These are phyloP conservation scores for Melieria picta DNA, from an alignment of 2,888 invertebrate species.

Conservation along the genomic window DNA sequence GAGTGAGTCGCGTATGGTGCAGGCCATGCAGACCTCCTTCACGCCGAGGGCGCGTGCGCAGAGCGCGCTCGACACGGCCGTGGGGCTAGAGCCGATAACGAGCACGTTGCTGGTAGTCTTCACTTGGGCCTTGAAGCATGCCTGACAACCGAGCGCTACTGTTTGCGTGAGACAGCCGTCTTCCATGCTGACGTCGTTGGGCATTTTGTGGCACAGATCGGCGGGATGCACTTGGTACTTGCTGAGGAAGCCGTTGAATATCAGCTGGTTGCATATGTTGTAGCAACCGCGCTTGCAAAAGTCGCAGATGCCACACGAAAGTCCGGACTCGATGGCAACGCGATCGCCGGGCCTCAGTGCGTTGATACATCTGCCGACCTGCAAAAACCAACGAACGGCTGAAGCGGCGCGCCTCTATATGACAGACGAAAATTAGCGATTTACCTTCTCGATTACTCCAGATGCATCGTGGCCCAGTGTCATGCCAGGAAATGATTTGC, in stretches of 20 bases:
- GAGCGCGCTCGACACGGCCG: slow-evolving; percentile 53
- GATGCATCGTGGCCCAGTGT: slow-evolving; percentile 93
- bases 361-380: slow-evolving; percentile 71
- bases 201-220: slow-evolving; percentile 57
- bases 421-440: background rate
- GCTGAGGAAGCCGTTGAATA: slow-evolving; percentile 55
- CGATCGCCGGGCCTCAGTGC: slow-evolving; percentile 82
- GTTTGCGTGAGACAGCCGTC: slow-evolving; percentile 54
- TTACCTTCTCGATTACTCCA: slow-evolving; percentile 78
- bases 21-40: slow-evolving; percentile 50
- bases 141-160: slow-evolving; percentile 56
- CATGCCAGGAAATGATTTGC: slow-evolving; percentile 45
- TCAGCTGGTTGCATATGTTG: slow-evolving; percentile 55
- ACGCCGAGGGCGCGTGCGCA: slow-evolving; percentile 57
- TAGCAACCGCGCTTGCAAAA: slow-evolving; percentile 74
- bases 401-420: background rate
- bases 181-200: slow-evolving; percentile 47
- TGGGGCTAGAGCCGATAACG: slow-evolving; percentile 56
- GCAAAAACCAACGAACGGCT: background rate
- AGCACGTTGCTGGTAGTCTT: slow-evolving; percentile 54
- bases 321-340: slow-evolving; percentile 93
- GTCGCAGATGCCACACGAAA: slow-evolving; percentile 83
- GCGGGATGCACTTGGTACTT: slow-evolving; percentile 56
- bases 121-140: slow-evolving; percentile 53
- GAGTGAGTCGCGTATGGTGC: slow-evolving; percentile 43